phyloP scores from a whole-genome alignment of 2,888 invertebrate genomes.

The Sussaba pulchella region DNA sequence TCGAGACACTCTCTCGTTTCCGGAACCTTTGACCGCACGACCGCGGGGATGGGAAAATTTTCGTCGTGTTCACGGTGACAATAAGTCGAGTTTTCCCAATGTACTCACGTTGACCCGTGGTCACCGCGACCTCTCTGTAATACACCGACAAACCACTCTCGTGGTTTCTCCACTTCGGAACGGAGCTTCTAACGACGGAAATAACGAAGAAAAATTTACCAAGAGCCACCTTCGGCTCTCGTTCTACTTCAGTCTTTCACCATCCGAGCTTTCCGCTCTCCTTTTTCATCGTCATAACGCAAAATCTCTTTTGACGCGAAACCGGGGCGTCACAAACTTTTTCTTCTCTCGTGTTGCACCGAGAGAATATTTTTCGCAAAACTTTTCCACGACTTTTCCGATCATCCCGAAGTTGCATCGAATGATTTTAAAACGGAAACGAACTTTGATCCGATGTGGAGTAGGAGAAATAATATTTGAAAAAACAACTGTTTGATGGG shows the following conservation, averaged over 20 bases:
- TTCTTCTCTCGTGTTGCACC: background rate
- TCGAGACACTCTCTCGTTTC: conserved; percentile 63
- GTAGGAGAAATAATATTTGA: too few species aligned
- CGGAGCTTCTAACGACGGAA: conserved; percentile 47
- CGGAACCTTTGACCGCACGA: conserved; percentile 59
- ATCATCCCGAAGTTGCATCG: background rate
- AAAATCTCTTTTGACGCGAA: conserved; percentile 36
- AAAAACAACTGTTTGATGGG: too few species aligned
- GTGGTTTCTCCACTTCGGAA: conserved; percentile 48
- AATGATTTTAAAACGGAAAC: background rate
- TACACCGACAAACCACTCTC: conserved; percentile 45
- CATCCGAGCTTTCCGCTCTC: background rate
- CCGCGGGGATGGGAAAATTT: conserved; percentile 23
- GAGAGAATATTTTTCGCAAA: background rate
- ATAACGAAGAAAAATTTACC: conserved; percentile 57
- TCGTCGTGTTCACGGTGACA: conserved; percentile 49
- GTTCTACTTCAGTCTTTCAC: background rate
- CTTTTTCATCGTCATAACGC: conserved; percentile 23
- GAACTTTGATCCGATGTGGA: background rate
- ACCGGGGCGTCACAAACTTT: conserved; percentile 38
- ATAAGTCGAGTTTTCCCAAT: conserved; percentile 64
- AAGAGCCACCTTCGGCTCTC: background rate
- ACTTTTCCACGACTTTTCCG: conserved; percentile 25
- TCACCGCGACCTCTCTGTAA: conserved; percentile 32
- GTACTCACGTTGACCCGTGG: conserved; percentile 56